Evolutionary conservation across 2,797 vertebrate species (phyloP), one percentile per base, ranked within the genome.

Genomic region (Ataeniobius toweri): DNA sequence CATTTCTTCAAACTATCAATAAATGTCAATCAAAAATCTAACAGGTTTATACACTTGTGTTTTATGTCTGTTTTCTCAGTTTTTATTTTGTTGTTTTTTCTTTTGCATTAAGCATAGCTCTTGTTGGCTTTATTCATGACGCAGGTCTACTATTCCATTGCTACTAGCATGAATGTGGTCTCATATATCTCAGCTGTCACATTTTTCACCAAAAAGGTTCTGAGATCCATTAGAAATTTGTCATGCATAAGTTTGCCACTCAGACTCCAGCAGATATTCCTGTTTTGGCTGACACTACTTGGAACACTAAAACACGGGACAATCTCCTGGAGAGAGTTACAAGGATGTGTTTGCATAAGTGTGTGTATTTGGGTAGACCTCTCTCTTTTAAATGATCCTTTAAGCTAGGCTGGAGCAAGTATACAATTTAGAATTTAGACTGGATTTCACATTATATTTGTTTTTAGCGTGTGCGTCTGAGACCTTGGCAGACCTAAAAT

Each of bases 401-500:
- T 59, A 59, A 88, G 89, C 86, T 89, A 89, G 86, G 84, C 20
- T 13, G 22, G 88, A 24, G n/a, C 56, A 58, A 4, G n/a, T 26
- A 58, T 13, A 26, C n/a, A n/a, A 58, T 88, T 85, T 84, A 78
- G 80, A 75, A 80, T 84, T 79, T 81, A 82, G 85, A 84, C 82
- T 81, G 63, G 53, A 36, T 26, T 44, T 14, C 55, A 13, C 39
- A 2, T 3, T 51, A 36, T 56, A 67, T 77, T 46, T 68, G 70
- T 73, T 18, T 77, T 80, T 77, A 51, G 80, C 77, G 78, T 70
- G 69, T 14, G 63, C 3, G 26, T 48, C 22, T 5, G 7, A 67
- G 63, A 67, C 63, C 76, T 92, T 95, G 94, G 94, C 93, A 93
- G 74, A 88, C 83, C 84, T 71, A 76, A 83, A 74, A 89, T 71